Evolutionary conservation across 2,888 invertebrate genomes (phyloP).

Genomic region (Atethmia centrago): DNA sequence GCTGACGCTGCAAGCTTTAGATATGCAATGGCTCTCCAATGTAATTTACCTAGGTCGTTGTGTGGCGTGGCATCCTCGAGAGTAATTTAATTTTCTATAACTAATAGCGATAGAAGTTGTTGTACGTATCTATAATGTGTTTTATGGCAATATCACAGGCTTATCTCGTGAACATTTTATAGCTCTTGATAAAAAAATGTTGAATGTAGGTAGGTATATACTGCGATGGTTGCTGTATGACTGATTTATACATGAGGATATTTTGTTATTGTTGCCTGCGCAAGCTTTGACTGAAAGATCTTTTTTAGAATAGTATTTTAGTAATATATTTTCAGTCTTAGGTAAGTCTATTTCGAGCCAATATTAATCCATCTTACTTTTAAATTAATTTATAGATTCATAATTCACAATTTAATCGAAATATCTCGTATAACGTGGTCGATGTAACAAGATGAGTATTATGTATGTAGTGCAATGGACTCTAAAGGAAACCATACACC

Average conservation of each 20-base stretch:
- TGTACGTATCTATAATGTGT: slow-evolving; percentile 30
- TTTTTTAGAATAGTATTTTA: not conserved
- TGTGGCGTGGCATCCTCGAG: slow-evolving; percentile 19
- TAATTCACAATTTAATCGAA: slow-evolving; percentile 6
- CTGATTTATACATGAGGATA: slow-evolving; percentile 16
- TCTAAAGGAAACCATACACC: slow-evolving; percentile 60
- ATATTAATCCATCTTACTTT: not conserved
- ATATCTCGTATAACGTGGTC: slow-evolving; percentile 15
- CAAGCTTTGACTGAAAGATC: not conserved
- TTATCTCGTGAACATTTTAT: slow-evolving; percentile 61
- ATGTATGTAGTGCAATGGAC: slow-evolving; percentile 53
- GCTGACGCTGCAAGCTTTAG: slow-evolving; percentile 28
- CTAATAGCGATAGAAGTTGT: slow-evolving; percentile 29
- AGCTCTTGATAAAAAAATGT: slow-evolving; percentile 47
- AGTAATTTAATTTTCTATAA: slow-evolving; percentile 41
- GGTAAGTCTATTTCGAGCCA: not conserved
- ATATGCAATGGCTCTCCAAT: slow-evolving; percentile 29
- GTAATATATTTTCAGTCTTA: not conserved
- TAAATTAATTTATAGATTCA: not conserved
- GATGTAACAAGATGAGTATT: slow-evolving; percentile 52
- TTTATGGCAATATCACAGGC: slow-evolving; percentile 53
- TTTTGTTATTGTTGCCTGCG: not conserved
- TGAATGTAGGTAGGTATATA: slow-evolving; percentile 6
- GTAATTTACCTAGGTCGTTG: slow-evolving; percentile 37
- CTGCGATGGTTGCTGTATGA: slow-evolving; percentile 28